Evolutionary conservation across 2,797 vertebrate genomes (phyloP).

Genomic region (Ficedula albicollis): DNA sequence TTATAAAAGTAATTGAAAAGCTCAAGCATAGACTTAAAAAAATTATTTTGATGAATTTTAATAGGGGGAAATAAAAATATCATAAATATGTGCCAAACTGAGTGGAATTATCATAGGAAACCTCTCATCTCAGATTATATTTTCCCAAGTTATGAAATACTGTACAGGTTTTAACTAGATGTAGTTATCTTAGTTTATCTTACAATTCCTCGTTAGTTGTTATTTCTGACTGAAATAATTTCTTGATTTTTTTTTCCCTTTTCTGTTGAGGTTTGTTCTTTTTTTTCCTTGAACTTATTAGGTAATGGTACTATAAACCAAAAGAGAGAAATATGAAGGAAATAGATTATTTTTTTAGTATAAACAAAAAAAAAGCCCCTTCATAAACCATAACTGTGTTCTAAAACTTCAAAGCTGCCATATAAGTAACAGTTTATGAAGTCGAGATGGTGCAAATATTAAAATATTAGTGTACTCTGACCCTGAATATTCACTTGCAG

Average conservation of each 20-base stretch:
- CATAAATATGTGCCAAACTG: not conserved
- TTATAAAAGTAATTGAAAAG: not conserved
- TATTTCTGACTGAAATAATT: not conserved
- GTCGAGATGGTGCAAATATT: slow-evolving; percentile 3
- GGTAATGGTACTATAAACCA: not conserved
- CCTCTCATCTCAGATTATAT: not conserved
- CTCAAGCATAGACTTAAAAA: not conserved
- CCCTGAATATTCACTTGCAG: slow-evolving; percentile 38
- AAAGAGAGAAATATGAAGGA: not conserved
- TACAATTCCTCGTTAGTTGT: not conserved
- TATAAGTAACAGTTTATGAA: slow-evolving; percentile 48
- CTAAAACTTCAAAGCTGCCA: slow-evolving; percentile 36
- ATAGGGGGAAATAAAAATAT: not conserved
- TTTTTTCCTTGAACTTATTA: not conserved
- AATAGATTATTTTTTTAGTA: not conserved
- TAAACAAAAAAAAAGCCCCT: not conserved
- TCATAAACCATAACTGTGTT: not conserved
- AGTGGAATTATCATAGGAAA: not conserved
- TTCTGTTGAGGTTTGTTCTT: not conserved
- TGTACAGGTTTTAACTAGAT: not conserved
- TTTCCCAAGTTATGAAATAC: not conserved
- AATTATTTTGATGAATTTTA: not conserved
- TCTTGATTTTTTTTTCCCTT: not conserved
- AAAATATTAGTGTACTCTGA: not conserved
- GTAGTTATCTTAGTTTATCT: not conserved